Evolutionary conservation across 2,888 invertebrate species (phyloP), one percentile per base, ranked within the genome.

Genomic region (Acrobasis repandana): DNA sequence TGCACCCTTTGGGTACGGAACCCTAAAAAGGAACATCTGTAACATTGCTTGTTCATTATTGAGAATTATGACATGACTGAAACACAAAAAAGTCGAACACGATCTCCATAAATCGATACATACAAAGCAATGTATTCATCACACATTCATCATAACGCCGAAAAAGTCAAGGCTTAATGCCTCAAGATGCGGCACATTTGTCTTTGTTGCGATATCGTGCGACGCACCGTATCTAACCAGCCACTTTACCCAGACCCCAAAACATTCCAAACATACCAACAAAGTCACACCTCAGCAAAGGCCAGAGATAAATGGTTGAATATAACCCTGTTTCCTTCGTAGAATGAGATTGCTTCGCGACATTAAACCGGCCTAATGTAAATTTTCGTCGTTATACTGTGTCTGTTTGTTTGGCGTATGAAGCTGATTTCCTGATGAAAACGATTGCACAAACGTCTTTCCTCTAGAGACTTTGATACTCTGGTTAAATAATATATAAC

Each of bases 351-450:
- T 89, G 88, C 86, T 77, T 78, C 85, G 86, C 86, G 87, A 90
- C 89, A 90, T 91, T 92, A 90, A 87, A 85, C 89, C 83, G 74
- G 79, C 82, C 85, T 83, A 83, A 90, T 90, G 89, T 90, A 90
- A 88, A 90, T 90, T 89, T 88, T 85, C 85, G 79, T 83, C 82
- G 84, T 87, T 83, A 83, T 76, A 73, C 73, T 74, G 68, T 79
- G 81, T 82, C 81, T 89, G 85, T 85, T 85, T 82, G 85, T 84
- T 79, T 77, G 76, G 69, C 69, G 67, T 70, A 68, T 67, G 69
- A 63, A 71, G 68, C 77, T 82, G 81, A 82, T 86, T 43, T n/a
- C 43, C 79, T 82, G 84, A 80, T 82, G 75, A 69, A 72, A 78
- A 20, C 76, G 74, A 77, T 75, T 75, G 66, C 67, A 62, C 28